Conservation (phyloP, 2,797 vertebrate species). For the Danio choprae region DNA sequence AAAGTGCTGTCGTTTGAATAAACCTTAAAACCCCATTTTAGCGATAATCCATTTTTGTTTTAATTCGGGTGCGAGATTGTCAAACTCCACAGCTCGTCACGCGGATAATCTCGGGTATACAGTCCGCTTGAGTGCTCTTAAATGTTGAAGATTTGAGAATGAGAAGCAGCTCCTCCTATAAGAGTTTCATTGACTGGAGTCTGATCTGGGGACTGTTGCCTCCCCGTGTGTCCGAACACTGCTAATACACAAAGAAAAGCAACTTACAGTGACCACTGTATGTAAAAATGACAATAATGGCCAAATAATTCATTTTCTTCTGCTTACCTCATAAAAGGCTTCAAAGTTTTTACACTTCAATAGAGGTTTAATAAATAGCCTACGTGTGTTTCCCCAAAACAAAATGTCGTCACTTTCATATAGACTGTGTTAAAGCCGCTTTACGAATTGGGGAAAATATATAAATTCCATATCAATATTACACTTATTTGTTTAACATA, state of each 20-base stretch:
- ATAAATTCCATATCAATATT: no score
- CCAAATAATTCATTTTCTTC: background rate
- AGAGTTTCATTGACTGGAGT: conserved; percentile 33
- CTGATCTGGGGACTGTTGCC: conserved; percentile 13
- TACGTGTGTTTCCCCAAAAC: no score
- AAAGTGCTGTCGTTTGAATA: background rate
- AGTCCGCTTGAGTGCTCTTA: conserved; percentile 55
- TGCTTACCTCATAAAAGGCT: no score
- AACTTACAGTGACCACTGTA: background rate
- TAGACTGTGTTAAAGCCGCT: no score
- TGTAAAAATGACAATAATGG: background rate
- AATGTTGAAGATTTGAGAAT: conserved; percentile 53
- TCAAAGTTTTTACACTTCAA: no score
- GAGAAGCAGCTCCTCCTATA: conserved; percentile 62
- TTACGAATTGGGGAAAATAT: no score
- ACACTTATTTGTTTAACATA: no score
- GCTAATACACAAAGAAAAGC: background rate
- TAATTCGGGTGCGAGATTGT: background rate
- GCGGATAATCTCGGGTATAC: background rate
- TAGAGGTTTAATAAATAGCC: no score
- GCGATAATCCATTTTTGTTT: background rate
- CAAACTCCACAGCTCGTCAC: background rate
- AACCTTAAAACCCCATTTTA: background rate
- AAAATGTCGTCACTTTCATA: no score
- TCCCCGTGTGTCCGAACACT: conserved; percentile 19